Evolutionary conservation across 35 echinoderm and acorn worm species (phyloP).

Genomic region (Amphiura filiformis): DNA sequence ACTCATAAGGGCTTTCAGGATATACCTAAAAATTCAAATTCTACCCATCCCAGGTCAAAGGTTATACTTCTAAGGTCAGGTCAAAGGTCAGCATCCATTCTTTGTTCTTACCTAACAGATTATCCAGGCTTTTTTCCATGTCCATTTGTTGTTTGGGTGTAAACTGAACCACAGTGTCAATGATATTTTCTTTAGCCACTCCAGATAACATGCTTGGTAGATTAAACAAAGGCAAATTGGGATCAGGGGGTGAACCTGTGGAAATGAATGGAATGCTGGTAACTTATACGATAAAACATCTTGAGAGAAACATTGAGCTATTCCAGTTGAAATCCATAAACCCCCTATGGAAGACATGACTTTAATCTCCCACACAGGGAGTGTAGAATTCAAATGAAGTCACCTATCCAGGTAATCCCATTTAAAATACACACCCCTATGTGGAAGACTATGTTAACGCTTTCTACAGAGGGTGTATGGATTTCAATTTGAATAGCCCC

Average conservation of each 20-base stretch:
- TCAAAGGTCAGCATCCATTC: too few species aligned
- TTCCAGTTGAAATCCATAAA: background rate
- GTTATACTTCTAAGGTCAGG: too few species aligned
- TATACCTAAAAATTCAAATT: too few species aligned
- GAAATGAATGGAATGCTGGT: background rate
- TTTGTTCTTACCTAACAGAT: constrained; percentile 59
- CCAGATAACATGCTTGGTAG: constrained; percentile 81
- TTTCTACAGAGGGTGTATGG: too few species aligned
- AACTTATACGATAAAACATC: background rate
- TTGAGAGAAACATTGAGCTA: background rate
- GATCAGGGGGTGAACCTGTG: background rate
- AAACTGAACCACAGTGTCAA: background rate
- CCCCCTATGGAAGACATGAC: background rate
- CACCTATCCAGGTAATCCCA: too few species aligned
- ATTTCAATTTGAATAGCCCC: too few species aligned
- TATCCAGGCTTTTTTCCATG: constrained; percentile 68
- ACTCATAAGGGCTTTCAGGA: too few species aligned
- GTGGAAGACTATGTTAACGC: too few species aligned
- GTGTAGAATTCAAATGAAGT: too few species aligned
- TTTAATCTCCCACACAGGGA: background rate
- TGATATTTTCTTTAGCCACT: constrained; percentile 52
- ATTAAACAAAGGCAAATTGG: constrained; percentile 54
- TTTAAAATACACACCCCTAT: too few species aligned
- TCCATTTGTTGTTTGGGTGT: constrained; percentile 50
- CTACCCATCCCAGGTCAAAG: too few species aligned